Evolutionary conservation across 2,888 invertebrate genomes (phyloP).

Genomic region (Spodoptera exigua): DNA sequence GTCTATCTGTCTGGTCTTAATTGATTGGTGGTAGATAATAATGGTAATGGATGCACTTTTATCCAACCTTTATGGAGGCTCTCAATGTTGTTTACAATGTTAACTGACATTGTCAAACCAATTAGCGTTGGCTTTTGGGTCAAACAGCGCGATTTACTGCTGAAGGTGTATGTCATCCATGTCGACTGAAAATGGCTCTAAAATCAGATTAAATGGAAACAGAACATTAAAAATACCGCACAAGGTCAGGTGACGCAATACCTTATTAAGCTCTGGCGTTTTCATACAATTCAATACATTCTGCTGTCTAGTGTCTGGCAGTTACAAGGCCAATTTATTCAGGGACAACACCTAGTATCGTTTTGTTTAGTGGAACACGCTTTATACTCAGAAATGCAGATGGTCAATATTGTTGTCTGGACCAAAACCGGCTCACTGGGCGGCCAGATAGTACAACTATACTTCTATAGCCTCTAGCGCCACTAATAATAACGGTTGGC

Average conservation of each 20-base stretch:
- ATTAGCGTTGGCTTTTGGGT: no score
- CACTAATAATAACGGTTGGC: constrained; percentile 26
- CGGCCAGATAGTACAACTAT: constrained; percentile 7
- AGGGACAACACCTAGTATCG: constrained; percentile 3
- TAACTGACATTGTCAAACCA: no score
- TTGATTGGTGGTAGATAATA: no score
- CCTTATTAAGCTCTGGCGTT: constrained; percentile 22
- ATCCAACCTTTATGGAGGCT: no score
- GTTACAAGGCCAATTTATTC: constrained; percentile 11
- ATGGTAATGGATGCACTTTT: no score
- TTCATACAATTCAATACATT: constrained; percentile 6
- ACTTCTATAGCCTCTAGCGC: constrained; percentile 7
- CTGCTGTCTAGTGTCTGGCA: constrained; percentile 6
- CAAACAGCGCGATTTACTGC: no score
- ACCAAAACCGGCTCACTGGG: constrained; percentile 22
- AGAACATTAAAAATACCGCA: constrained; percentile 8
- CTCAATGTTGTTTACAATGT: no score
- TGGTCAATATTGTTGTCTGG: constrained; percentile 5
- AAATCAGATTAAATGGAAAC: constrained; percentile 15
- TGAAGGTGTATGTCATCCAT: not conserved
- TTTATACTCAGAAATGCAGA: constrained; percentile 28
- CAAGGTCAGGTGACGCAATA: constrained; percentile 24
- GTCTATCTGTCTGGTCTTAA: no score
- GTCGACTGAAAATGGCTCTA: constrained; percentile 8
- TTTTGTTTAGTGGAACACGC: constrained; percentile 16